A percentile compares a stretch with the other conserved stretches of the same genome.
Conservation (phyloP, 2,888 invertebrate species). For the Clostera curtula region DNA sequence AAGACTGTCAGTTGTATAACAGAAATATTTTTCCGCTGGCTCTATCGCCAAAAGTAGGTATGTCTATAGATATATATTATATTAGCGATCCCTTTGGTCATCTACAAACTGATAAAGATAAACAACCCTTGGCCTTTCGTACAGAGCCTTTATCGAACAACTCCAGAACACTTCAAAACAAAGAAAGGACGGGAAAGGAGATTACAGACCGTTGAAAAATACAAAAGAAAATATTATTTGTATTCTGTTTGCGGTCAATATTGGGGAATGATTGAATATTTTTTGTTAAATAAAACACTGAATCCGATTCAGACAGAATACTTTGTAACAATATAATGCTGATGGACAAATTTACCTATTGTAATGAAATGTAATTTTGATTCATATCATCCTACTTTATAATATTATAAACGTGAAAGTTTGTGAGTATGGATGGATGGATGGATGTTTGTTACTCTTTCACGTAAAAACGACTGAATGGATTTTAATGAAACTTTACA, state of each 20-base stretch:
- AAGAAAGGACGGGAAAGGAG: slow-evolving; percentile 51
- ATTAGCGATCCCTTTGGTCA: slow-evolving; percentile 40
- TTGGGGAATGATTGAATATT: slow-evolving; percentile 9
- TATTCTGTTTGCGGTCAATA: slow-evolving; percentile 13
- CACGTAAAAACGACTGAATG: no score
- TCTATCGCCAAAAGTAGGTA: slow-evolving; percentile 18
- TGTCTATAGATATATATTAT: slow-evolving; percentile 16
- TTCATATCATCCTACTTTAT: no score
- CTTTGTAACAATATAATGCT: no score
- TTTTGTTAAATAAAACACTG: neutral
- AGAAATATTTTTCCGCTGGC: slow-evolving; percentile 22
- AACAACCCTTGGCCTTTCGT: slow-evolving; percentile 49
- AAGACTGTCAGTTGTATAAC: no score
- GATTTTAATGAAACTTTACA: no score
- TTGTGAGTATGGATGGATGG: no score
- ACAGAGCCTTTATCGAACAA: slow-evolving; percentile 45
- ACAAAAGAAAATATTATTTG: slow-evolving; percentile 29
- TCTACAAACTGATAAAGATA: slow-evolving; percentile 59
- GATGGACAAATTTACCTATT: no score
- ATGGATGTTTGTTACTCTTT: no score
- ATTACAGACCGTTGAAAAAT: slow-evolving; percentile 45
- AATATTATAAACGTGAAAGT: no score
- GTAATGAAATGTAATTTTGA: no score
- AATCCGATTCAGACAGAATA: no score
- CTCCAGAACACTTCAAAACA: slow-evolving; percentile 55